Conservation (phyloP, 2,113 vertebrate genomes). For the Litocranius walleri region DNA sequence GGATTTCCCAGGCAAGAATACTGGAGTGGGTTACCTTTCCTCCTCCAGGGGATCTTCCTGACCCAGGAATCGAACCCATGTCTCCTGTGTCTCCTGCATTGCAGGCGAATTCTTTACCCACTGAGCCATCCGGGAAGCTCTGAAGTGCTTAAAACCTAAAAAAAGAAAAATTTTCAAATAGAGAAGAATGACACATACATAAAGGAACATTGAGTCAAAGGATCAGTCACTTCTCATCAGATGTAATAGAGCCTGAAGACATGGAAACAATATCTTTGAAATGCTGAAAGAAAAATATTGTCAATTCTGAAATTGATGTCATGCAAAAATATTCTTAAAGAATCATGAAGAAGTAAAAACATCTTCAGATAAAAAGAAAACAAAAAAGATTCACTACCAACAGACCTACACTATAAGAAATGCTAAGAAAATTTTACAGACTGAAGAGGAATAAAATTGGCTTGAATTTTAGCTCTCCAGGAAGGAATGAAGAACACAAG, state of each 20-base stretch:
- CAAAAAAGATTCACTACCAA: neutral
- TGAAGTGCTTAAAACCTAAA: slow-evolving; percentile 7
- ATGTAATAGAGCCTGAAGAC: neutral
- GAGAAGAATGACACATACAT: neutral
- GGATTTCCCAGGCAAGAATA: neutral
- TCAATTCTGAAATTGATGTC: neutral
- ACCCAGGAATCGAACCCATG: neutral
- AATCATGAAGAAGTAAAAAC: slow-evolving; percentile 8
- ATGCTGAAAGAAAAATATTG: neutral
- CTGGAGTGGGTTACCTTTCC: neutral
- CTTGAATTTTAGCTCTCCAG: slow-evolving; percentile 42
- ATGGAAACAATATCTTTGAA: neutral
- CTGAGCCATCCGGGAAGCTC: neutral
- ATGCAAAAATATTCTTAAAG: neutral
- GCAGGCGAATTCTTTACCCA: neutral
- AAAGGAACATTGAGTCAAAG: neutral
- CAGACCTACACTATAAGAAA: neutral
- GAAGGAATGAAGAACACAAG: slow-evolving; percentile 19
- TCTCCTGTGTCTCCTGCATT: neutral
- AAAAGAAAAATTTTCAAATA: neutral
- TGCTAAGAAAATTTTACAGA: neutral
- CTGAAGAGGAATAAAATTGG: slow-evolving; percentile 29
- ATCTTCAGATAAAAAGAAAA: neutral
- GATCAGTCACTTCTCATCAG: neutral
- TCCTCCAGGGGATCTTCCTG: neutral